These are phyloP conservation scores for Norana najaformis DNA, from an alignment of 2,888 invertebrate species.

Conservation along the genomic window DNA sequence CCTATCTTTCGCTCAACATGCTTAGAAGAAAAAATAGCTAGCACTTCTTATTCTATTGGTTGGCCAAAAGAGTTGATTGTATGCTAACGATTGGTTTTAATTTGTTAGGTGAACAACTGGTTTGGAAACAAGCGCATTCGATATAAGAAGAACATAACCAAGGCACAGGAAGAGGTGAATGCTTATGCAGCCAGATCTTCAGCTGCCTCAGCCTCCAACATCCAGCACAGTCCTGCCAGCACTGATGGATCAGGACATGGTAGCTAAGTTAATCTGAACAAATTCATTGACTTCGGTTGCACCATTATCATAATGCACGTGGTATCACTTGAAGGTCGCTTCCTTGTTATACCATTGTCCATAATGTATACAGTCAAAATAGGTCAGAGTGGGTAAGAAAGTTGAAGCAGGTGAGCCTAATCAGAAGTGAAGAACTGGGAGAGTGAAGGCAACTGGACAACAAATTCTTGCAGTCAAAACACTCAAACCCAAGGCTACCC, in stretches of 20 bases:
- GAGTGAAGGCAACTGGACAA: no score
- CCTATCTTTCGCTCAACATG: not conserved
- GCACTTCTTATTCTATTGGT: not conserved
- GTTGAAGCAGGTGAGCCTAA: no score
- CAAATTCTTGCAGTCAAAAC: no score
- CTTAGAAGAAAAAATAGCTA: not conserved
- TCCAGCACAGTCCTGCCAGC: conserved; percentile 32
- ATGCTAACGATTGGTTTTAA: not conserved
- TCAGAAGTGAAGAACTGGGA: no score
- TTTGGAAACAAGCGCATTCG: conserved; percentile 99
- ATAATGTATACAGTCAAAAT: not conserved
- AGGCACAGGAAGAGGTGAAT: conserved; percentile 97
- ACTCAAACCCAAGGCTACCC: no score
- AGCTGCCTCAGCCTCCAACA: conserved; percentile 40
- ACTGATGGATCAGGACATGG: conserved; percentile 34
- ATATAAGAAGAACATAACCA: conserved; percentile 99
- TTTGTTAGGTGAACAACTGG: conserved; percentile 74
- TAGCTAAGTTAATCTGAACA: not conserved
- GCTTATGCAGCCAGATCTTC: conserved; percentile 90
- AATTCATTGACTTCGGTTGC: not conserved
- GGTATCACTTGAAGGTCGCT: not conserved
- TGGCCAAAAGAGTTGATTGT: not conserved
- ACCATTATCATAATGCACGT: not conserved
- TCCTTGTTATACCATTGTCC: not conserved
- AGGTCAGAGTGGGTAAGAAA: not conserved